Evolutionary conservation across 2,888 invertebrate genomes (phyloP), one percentile per base, ranked within the genome.

Genomic region (Eupithecia inturbata): DNA sequence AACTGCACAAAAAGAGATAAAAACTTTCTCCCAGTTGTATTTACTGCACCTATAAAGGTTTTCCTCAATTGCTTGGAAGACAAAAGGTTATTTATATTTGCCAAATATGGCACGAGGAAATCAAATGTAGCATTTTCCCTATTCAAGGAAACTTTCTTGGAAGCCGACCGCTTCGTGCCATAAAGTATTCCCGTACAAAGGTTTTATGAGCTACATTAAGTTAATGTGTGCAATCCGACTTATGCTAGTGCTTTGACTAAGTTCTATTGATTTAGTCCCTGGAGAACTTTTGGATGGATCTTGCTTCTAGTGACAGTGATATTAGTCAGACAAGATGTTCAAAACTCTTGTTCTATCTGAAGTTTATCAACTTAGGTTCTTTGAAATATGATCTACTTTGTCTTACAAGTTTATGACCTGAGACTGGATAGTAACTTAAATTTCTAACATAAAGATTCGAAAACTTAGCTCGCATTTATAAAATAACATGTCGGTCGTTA

Each of bases 131-230:
- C 72, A 67, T 77, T 75, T 72, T 75, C 72, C 75, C 39, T 72
- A 70, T 72, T 63, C 67, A 68, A 64, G 72, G 68, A 70, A 75
- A 85, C 77, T 87, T 88, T 83, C 82, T 80, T 80, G 83, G 83
- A 79, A 82, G 83, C 83, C 83, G 84, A 85, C 86, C 85, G 85
- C 84, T 88, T 88, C 89, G 89, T 92, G 88, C 87, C 89, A 89
- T 92, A 91, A 92, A 91, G 84, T 85, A 87, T 88, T 86, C 86
- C 31, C 66, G 86, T 87, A 92, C 91, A 92, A 92, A 91, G 91
- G 90, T 91, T 92, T 92, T 92, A 92, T 91, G 88, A 86, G 85
- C 82, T 82, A 86, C 89, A 92, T 92, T 92, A 92, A 88, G 83
- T 87, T 91, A 91, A 93, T 91, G 89, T 89, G 89, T 85, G 84